Base-by-base conservation (phyloP, 2,888 invertebrate species). In the Ormyrus thymus region DNA sequence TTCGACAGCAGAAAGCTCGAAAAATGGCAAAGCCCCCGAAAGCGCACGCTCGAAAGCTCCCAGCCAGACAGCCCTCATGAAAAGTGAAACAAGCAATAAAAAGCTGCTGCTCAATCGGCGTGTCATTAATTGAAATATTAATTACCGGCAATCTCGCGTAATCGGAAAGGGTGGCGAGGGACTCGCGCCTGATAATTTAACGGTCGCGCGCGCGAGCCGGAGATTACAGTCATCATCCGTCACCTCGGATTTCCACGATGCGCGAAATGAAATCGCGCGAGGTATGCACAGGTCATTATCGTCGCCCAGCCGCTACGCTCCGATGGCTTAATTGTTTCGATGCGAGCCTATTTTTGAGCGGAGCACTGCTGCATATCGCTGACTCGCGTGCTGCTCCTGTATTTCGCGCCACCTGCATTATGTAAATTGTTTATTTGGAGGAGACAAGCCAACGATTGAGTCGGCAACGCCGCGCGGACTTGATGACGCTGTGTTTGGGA, bases 211-310 rank as follows among this genome's bases (percentile, higher is more conserved):
- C 48, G 46, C 58, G 69, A 50, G 68, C 48, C 64, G 70, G 76
- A 79, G 71, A 76, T 72, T 79, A 72, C 72, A 79, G 65, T 79
- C 66, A 76, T 76, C 76, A 79, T 79, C 56, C 76, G 76, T 79
- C 79, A 79, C 62, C 62, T 76, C 56, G 68, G 72, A 51, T 79
- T 72, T 72, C 68, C 72, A 71, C 45, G 10, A 43, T 43, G 45
- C 43, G 9, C 56, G 58, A 29, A 65, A 65, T 58, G 65, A 74
- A 74, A 65, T 72, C 62, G 72, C 7, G 58, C 58, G 45, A 58
- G 9, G n/a, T 45, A 68, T 45, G 55, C 68, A 55, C 13, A 55
- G 68, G 10, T 70, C 70, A 58, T 70, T 58, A 59, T 70, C 58
- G 46, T 58, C 45, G 70, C 29, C 29, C 29, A 4, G 29, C 29